Evolutionary conservation across 1,140 invertebrate genomes (phyloP), one percentile per base, ranked within the genome.

Genomic region (Coelopa frigida): DNA sequence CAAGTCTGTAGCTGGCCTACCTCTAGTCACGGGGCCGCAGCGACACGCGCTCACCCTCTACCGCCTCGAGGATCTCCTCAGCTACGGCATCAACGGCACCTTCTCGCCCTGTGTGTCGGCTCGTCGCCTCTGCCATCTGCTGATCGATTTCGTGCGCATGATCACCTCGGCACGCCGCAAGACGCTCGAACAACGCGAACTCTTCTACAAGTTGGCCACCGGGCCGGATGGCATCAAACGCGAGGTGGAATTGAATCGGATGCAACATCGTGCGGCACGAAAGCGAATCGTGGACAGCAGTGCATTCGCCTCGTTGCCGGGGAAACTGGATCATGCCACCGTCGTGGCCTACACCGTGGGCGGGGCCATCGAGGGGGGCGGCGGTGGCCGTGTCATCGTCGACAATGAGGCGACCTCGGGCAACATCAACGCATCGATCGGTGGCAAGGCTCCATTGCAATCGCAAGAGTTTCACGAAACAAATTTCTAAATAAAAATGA

Each of bases 241-340:
- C 22, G 79, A 83, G 56, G 78, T 79, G 51, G 80, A 85, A 43
- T 72, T 85, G 54, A 83, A 85, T 41, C 64, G 67, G n/a, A 71
- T 75, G 42, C 61, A 87, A 77, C 73, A 77, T 80, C 53, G 65
- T 23, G 61, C 55, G 5, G 65, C 61, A 20, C 54, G 65, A 8
- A 68, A 68, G 36, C 54, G 65, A 0, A 48, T 66, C 22, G 61
- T 68, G 1, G 65, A 68, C 39, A 66, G 65, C 48, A 58, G 54
- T 21, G 53, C 58, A 11, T 78, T 80, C 42, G 71, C 80, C 61
- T 81, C 58, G 1, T 36, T 94, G 49, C 89, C 91, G 2, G 91
- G 92, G n/a, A 94, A 95, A 70, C 70, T 94, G 44, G 92, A 94
- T 71, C 91, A 94, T 69, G 91, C 91, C 15, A 87, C 87, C 7